A percentile compares a stretch with the other conserved stretches of the same genome.
Evolutionary conservation across 2,888 invertebrate species (phyloP).

Genomic region (Napeogenes inachia): DNA sequence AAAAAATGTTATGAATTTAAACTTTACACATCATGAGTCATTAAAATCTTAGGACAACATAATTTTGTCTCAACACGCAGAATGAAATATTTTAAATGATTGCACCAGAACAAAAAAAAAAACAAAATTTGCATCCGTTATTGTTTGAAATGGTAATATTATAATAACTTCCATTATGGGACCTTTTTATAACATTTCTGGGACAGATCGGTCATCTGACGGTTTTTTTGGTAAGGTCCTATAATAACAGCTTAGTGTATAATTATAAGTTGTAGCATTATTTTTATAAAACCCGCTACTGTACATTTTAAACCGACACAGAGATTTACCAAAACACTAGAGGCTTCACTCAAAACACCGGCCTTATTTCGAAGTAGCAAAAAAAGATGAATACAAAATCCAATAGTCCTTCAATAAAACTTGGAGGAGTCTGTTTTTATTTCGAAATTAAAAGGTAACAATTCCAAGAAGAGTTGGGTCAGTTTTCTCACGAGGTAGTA

Average conservation of each 20-base stretch:
- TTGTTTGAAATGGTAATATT: too few relatives aligned
- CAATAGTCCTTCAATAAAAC: conserved; percentile 67
- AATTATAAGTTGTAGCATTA: conserved; percentile 29
- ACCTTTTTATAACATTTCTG: too few relatives aligned
- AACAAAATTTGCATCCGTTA: too few relatives aligned
- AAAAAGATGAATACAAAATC: conserved; percentile 54
- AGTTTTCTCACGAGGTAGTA: conserved; percentile 63
- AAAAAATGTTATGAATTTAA: too few relatives aligned
- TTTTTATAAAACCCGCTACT: conserved; percentile 28
- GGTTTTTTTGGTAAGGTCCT: conserved; percentile 35
- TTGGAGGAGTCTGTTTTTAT: conserved; percentile 66
- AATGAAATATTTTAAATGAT: too few relatives aligned
- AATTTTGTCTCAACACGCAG: too few relatives aligned
- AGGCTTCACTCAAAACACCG: conserved; percentile 40
- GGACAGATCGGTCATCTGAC: too few relatives aligned
- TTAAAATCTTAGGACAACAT: too few relatives aligned
- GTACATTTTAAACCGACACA: conserved; percentile 22
- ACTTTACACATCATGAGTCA: too few relatives aligned
- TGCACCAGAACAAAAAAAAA: too few relatives aligned
- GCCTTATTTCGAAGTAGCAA: conserved; percentile 42
- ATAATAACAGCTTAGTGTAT: conserved; percentile 45
- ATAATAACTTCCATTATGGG: too few relatives aligned
- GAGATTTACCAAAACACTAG: conserved; percentile 44
- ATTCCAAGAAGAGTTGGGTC: conserved; percentile 58
- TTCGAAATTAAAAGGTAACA: conserved; percentile 66